phyloP scores from a whole-genome alignment of 1,140 invertebrate species.

The Limonius californicus region DNA sequence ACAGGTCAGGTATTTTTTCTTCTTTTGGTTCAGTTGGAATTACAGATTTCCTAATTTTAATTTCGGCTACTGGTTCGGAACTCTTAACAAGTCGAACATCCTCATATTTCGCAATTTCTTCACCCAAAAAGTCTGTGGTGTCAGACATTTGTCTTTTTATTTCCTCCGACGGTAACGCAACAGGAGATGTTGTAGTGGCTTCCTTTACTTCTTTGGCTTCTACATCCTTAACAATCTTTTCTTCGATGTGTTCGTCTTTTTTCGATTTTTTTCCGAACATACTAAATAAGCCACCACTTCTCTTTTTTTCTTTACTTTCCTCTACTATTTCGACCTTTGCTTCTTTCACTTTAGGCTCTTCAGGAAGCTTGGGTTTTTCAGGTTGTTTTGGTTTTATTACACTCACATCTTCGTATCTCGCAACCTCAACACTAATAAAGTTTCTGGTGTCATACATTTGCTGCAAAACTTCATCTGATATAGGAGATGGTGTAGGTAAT shows the following conservation, averaged over 20 bases:
- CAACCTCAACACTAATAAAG: slow-evolving; percentile 29
- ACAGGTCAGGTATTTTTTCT: neutral
- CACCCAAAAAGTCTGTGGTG: slow-evolving; percentile 13
- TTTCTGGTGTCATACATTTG: slow-evolving; percentile 7
- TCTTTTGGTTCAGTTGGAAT: too few relatives aligned
- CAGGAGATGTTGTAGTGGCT: neutral
- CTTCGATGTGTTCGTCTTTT: neutral
- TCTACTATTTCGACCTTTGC: neutral
- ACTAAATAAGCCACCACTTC: neutral
- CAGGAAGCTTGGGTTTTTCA: too few relatives aligned
- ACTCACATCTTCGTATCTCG: slow-evolving; percentile 30
- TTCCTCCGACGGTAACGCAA: neutral
- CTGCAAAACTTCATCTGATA: slow-evolving; percentile 10
- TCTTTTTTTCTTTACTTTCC: neutral
- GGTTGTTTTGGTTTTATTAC: neutral
- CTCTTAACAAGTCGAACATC: slow-evolving; percentile 4
- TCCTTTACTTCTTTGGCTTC: too few relatives aligned
- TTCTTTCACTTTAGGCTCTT: too few relatives aligned
- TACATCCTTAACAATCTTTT: neutral
- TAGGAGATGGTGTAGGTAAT: neutral
- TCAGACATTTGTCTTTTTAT: neutral
- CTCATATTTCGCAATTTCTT: slow-evolving; percentile 18
- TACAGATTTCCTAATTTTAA: too few relatives aligned
- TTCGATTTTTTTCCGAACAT: slow-evolving; percentile 12
- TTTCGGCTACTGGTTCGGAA: too few relatives aligned